Evolutionary conservation across 2,113 vertebrate genomes (phyloP).

Genomic region (Grammomys surdaster): DNA sequence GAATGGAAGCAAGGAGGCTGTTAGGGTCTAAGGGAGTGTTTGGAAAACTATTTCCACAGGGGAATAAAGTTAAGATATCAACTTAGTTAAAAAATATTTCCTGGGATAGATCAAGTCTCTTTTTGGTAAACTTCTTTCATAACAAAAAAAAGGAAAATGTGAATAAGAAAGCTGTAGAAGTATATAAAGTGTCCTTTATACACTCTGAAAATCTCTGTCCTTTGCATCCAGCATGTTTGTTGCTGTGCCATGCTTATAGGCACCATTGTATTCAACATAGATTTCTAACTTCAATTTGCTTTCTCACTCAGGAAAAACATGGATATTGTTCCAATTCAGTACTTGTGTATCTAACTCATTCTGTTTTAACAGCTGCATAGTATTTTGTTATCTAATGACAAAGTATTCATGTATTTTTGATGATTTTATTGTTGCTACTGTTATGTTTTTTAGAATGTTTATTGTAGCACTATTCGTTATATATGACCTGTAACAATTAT

Average conservation of each 20-base stretch:
- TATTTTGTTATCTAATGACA: slow-evolving; percentile 2
- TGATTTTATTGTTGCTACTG: neutral
- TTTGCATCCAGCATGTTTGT: neutral
- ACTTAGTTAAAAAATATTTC: neutral
- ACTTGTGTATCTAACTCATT: neutral
- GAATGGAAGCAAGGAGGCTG: neutral
- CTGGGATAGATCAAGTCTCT: slow-evolving; percentile 1
- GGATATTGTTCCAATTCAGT: neutral
- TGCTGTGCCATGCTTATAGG: neutral
- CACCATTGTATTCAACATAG: neutral
- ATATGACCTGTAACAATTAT: too few relatives aligned
- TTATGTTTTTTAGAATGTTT: neutral
- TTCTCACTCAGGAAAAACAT: neutral
- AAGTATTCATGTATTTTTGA: neutral
- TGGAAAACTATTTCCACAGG: neutral
- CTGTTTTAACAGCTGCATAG: neutral
- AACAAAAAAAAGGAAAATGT: neutral
- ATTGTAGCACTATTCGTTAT: neutral
- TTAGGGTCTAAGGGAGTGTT: neutral
- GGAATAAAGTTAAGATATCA: neutral
- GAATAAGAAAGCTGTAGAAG: neutral
- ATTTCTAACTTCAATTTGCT: neutral
- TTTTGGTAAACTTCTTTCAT: neutral
- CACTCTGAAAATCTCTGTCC: neutral
- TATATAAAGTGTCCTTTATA: neutral